phyloP scores from a whole-genome alignment of 2,888 invertebrate species.

The Adelphocoris suturalis region DNA sequence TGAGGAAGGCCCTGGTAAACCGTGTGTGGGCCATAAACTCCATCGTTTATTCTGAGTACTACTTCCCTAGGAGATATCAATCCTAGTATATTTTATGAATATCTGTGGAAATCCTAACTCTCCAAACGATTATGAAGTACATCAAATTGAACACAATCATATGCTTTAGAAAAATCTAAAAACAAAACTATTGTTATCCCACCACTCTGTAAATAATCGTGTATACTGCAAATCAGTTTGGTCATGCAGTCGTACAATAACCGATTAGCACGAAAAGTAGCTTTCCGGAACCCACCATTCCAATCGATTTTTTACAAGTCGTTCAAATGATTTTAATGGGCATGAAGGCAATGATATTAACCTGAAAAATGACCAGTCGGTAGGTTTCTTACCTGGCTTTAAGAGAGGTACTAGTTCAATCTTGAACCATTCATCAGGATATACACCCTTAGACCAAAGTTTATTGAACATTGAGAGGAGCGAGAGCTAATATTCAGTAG shows the following conservation, averaged over 20 bases:
- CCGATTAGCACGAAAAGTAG: conserved; percentile 2
- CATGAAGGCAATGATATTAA: conserved; percentile 3
- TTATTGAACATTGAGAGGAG: not conserved
- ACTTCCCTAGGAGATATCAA: conserved; percentile 17
- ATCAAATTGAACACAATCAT: conserved; percentile 28
- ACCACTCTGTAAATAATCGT: not conserved
- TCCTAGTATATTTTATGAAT: not conserved
- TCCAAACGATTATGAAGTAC: not conserved
- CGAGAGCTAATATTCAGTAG: not conserved
- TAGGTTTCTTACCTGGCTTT: not conserved
- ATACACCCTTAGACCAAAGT: not conserved
- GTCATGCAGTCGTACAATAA: conserved; percentile 20
- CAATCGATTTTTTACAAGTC: not conserved
- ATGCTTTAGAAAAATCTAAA: not conserved
- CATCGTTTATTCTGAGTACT: not conserved
- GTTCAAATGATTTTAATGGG: not conserved
- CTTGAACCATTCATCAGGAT: not conserved
- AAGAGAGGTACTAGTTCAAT: not conserved
- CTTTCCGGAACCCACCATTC: conserved; percentile 20
- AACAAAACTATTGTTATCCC: not conserved
- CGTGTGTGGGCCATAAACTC: not conserved
- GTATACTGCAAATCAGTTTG: not conserved
- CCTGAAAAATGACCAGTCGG: not conserved
- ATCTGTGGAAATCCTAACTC: not conserved
- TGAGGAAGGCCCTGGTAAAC: conserved; percentile 35